Percentiles rank a stretch among this genome's conserved stretches.
Evolutionary conservation across 2,888 invertebrate species (phyloP).

Genomic region (Erebia epiphron): DNA sequence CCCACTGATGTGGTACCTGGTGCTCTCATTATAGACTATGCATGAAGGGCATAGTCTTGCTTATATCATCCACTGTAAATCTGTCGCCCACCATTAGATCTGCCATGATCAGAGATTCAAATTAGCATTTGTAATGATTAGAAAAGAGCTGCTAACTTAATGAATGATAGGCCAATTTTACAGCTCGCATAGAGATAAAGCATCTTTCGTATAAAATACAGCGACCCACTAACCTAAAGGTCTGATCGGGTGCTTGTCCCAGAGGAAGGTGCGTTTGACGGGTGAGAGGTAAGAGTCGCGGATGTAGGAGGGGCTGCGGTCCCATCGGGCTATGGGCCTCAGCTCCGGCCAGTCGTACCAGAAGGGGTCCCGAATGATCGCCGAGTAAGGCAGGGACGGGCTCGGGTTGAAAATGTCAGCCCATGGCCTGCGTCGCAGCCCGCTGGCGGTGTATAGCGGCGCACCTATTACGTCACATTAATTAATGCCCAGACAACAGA

Average conservation of each 20-base stretch:
- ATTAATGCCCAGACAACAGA: constrained; percentile 71
- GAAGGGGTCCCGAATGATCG: constrained; percentile 94
- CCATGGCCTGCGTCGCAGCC: constrained; percentile 82
- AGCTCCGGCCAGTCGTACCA: constrained; percentile 93
- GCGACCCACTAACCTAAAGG: constrained; percentile 91
- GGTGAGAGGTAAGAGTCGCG: constrained; percentile 95
- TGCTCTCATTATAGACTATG: constrained; percentile 74
- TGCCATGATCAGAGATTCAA: constrained; percentile 58
- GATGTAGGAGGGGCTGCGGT: constrained; percentile 89
- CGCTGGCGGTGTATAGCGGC: constrained; percentile 88
- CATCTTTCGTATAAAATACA: constrained; percentile 66
- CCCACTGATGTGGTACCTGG: constrained; percentile 59
- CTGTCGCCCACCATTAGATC: constrained; percentile 79
- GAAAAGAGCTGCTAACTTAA: constrained; percentile 41
- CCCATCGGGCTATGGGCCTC: constrained; percentile 88
- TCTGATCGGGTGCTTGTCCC: constrained; percentile 95
- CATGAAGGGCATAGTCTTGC: constrained; percentile 77
- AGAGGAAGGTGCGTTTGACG: constrained; percentile 94
- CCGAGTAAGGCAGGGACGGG: constrained; percentile 89
- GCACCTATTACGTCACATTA: constrained; percentile 79
- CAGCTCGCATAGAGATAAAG: constrained; percentile 57
- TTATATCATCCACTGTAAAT: constrained; percentile 74
- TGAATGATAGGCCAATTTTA: constrained; percentile 64
- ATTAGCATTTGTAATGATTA: constrained; percentile 42
- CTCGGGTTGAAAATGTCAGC: constrained; percentile 91